Evolutionary conservation across 2,888 invertebrate genomes (phyloP).

Genomic region (Polyommatus iphigenia): DNA sequence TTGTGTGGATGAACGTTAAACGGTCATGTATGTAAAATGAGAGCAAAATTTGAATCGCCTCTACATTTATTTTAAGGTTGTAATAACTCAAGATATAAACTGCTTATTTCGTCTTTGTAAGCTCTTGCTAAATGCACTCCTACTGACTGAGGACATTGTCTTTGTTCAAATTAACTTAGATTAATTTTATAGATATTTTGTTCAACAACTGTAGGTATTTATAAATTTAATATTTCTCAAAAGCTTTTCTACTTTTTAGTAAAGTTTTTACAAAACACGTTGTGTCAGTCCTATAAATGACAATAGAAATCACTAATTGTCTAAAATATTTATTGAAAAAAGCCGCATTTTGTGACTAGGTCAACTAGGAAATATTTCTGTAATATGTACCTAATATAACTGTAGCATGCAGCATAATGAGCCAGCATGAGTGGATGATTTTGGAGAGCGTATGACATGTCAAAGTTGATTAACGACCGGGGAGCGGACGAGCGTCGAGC

Average conservation of each 20-base stretch:
- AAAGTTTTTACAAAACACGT: too few relatives aligned
- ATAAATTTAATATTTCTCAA: too few relatives aligned
- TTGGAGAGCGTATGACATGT: conserved; percentile 53
- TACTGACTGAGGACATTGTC: background rate
- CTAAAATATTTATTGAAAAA: too few relatives aligned
- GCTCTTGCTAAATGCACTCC: background rate
- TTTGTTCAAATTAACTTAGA: too few relatives aligned
- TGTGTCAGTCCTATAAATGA: too few relatives aligned
- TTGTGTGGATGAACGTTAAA: background rate
- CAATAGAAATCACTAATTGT: too few relatives aligned
- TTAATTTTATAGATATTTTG: too few relatives aligned
- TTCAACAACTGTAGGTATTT: too few relatives aligned
- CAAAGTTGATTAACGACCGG: conserved; percentile 68
- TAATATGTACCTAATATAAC: background rate
- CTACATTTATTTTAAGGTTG: background rate
- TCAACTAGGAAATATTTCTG: too few relatives aligned
- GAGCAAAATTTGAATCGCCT: background rate
- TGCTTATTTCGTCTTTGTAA: background rate
- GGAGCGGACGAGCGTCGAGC: conserved; percentile 40
- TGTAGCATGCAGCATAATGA: background rate
- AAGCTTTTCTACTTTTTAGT: too few relatives aligned
- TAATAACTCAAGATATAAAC: background rate
- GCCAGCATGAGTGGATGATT: conserved; percentile 4
- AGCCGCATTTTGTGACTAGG: too few relatives aligned
- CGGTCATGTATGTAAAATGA: background rate